Conservation (phyloP, 2,888 invertebrate species). For the Flabesymbios commensalis region DNA sequence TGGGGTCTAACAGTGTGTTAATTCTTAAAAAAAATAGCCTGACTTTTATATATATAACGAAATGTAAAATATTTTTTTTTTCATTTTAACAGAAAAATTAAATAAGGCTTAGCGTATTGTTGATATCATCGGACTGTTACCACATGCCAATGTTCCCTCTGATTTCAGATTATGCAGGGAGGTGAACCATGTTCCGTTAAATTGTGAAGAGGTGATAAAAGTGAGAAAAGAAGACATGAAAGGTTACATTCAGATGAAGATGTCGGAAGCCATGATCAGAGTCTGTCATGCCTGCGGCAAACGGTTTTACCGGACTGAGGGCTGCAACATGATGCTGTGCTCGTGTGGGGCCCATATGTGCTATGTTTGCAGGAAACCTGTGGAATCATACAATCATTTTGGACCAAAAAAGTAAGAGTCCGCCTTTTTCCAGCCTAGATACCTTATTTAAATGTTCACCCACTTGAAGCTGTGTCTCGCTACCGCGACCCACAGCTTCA, state of each 20-base stretch:
- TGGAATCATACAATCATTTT: constrained; percentile 67
- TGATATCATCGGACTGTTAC: no score
- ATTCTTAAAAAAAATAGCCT: no score
- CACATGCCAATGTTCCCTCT: no score
- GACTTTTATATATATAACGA: no score
- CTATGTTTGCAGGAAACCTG: constrained; percentile 53
- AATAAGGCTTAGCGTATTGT: no score
- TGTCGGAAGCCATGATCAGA: constrained; percentile 56
- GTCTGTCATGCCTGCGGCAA: constrained; percentile 51
- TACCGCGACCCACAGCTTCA: no score
- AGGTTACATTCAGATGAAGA: constrained; percentile 66
- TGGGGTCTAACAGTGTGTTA: no score
- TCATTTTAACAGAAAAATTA: no score
- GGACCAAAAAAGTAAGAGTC: not conserved
- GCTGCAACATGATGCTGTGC: constrained; percentile 60
- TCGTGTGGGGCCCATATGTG: constrained; percentile 55
- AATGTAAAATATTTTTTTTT: no score
- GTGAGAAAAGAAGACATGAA: constrained; percentile 51
- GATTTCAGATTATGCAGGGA: constrained; percentile 65
- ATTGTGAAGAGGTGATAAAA: constrained; percentile 55
- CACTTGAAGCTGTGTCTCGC: no score
- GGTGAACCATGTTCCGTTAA: constrained; percentile 65
- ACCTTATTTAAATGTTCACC: no score
- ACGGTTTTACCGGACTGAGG: constrained; percentile 45
- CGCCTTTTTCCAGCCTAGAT: no score